Percentiles rank a stretch among this genome's conserved stretches.
phyloP scores from a whole-genome alignment of 2,797 vertebrate genomes.

The Chelon labrosus region DNA sequence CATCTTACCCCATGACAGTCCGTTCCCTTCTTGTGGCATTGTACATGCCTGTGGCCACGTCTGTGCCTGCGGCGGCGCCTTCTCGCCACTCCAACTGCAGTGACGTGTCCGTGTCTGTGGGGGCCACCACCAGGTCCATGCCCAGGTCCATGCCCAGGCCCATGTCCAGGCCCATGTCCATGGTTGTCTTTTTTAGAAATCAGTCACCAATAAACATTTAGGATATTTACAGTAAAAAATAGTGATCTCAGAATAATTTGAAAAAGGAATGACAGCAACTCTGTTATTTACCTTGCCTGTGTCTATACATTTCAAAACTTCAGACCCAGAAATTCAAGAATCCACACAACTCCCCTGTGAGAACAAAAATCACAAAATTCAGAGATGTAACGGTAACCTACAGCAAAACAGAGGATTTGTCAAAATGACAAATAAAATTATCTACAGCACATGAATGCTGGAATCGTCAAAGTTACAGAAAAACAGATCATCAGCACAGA shows the following conservation, averaged over 20 bases:
- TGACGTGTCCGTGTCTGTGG: not conserved
- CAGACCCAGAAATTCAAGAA: not conserved
- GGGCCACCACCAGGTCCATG: not conserved
- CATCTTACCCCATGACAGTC: too few species aligned
- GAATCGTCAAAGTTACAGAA: not conserved
- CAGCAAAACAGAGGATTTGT: not conserved
- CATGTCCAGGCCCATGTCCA: rapidly evolving
- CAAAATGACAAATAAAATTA: not conserved
- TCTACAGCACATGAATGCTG: too few species aligned
- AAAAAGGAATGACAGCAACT: not conserved
- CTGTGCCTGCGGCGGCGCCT: not conserved
- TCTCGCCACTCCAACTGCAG: too few species aligned
- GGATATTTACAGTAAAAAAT: too few species aligned
- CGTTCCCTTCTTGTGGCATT: too few species aligned
- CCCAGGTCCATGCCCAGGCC: rapidly evolving
- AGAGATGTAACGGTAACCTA: not conserved
- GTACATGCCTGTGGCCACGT: not conserved
- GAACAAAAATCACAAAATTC: not conserved
- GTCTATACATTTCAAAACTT: constrained; percentile 31
- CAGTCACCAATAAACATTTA: too few species aligned
- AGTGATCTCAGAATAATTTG: too few species aligned
- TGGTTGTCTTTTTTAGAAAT: not conserved
- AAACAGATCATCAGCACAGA: not conserved
- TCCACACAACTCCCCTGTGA: not conserved
- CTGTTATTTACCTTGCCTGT: constrained; percentile 13